These are phyloP conservation scores for Drosophila willistoni DNA, from an alignment of 1,140 invertebrate genomes.

Conservation along the genomic window DNA sequence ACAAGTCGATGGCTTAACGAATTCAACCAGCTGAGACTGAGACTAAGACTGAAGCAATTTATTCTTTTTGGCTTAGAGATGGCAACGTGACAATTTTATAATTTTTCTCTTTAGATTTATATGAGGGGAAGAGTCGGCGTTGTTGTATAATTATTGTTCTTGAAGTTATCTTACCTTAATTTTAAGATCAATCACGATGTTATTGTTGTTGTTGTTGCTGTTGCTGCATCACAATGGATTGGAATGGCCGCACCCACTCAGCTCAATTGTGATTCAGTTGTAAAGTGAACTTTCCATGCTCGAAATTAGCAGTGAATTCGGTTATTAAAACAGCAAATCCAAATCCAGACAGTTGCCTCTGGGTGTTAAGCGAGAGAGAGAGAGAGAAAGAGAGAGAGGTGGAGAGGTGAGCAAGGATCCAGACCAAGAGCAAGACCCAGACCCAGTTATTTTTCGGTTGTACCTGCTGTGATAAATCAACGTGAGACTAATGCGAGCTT, in stretches of 20 bases:
- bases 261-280: slow-evolving; percentile 10
- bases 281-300: slow-evolving; percentile 45
- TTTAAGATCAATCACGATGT: too few relatives aligned
- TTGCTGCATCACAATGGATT: slow-evolving; percentile 23
- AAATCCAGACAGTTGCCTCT: slow-evolving; percentile 37
- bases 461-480: slow-evolving; percentile 81
- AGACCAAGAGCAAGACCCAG: slow-evolving; percentile 53
- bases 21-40: slow-evolving; percentile 52
- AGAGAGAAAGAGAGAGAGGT: neutral
- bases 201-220: too few relatives aligned
- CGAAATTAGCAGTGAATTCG: slow-evolving; percentile 71
- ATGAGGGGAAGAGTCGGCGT: neutral
- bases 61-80: slow-evolving; percentile 29
- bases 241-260: slow-evolving; percentile 39
- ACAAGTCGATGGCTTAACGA: slow-evolving; percentile 70
- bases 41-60: slow-evolving; percentile 18
- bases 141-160: too few relatives aligned
- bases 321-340: slow-evolving; percentile 68
- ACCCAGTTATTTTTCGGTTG: slow-evolving; percentile 60
- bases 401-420: slow-evolving; percentile 45
- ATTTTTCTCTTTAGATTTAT: neutral
- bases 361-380: slow-evolving; percentile 16
- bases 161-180: too few relatives aligned
- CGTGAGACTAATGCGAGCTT: slow-evolving; percentile 82
- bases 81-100: neutral